Evolutionary conservation across 2,797 vertebrate species (phyloP), one percentile per base, ranked within the genome.

Genomic region (Danio aesculapii): DNA sequence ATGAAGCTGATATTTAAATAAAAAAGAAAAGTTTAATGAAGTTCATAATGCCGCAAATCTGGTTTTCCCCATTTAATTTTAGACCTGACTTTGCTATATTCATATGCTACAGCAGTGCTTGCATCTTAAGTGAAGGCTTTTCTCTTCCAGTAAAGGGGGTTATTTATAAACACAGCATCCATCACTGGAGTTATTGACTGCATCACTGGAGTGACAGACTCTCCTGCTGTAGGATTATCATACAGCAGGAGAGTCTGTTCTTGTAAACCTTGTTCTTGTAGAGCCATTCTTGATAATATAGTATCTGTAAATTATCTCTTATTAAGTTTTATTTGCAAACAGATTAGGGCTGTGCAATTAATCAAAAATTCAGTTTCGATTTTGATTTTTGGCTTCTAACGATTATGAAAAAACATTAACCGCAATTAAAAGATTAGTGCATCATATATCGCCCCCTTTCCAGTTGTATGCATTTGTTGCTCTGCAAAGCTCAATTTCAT

Each of bases 121-220:
- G 0, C 21, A 61, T 70, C 16, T 78, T 78, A 41, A 61, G 57
- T 61, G 55, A 69, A 78, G 43, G 76, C 55, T 43, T 19, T 69
- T 39, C 59, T 81, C 59, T 81, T 64, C 79, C 79, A 81, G 79
- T 80, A 71, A 71, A 47, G 55, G 67, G 55, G 55, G 55, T 50
- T 78, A 78, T 78, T 78, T 78, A 69, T 78, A 69, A 68, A 11
- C 55, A 70, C 66, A 10, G 66, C 53, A 43, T 59, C 55, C 44
- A 11, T 50, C 44, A 69, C 66, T 49, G 43, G 46, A 59, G 9
- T 19, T 59, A 49, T 69, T 49, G 76, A n/a, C n/a, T n/a, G n/a
- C 44, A 11, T 50, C 44, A 69, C 66, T 49, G 43, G 46, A 59
- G 9, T 19, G n/a, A n/a, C n/a, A n/a, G n/a, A n/a, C n/a, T n/a